These are phyloP conservation scores for Saxidomus purpurata DNA, from an alignment of 1,140 invertebrate species.

Conservation along the genomic window DNA sequence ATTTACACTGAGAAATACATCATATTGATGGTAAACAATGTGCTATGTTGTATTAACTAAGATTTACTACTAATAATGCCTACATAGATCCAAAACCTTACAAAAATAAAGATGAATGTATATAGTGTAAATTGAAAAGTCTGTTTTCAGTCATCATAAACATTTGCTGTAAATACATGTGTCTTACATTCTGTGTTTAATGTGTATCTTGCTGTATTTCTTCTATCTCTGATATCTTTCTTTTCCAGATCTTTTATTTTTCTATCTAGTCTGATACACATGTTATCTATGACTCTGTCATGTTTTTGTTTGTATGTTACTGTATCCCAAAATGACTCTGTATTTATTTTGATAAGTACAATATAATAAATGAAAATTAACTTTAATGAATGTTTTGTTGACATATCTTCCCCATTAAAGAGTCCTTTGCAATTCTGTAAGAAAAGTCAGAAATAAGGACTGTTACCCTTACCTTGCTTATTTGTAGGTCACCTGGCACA, in stretches of 20 bases:
- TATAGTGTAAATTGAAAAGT: neutral
- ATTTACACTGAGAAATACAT: too few relatives aligned
- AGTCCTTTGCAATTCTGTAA: too few relatives aligned
- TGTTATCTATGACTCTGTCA: neutral
- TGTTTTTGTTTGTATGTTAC: neutral
- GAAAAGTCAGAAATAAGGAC: too few relatives aligned
- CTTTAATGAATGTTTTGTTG: neutral
- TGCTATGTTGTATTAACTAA: neutral
- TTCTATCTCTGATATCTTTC: neutral
- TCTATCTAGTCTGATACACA: neutral
- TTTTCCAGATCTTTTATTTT: neutral
- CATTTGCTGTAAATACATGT: too few relatives aligned
- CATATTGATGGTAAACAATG: neutral
- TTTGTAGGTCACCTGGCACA: too few relatives aligned
- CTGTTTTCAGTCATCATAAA: too few relatives aligned
- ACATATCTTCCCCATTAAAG: too few relatives aligned
- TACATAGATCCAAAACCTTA: neutral
- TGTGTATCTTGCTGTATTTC: too few relatives aligned
- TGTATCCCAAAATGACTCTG: neutral
- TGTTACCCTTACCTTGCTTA: too few relatives aligned
- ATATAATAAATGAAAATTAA: neutral
- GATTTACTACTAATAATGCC: neutral
- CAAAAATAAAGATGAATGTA: neutral
- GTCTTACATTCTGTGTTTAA: too few relatives aligned
- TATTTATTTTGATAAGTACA: slow-evolving; percentile 21